These are phyloP conservation scores for Palythoa grandiflora DNA, from an alignment of 92 coral and sea anemone genomes.

Conservation along the genomic window DNA sequence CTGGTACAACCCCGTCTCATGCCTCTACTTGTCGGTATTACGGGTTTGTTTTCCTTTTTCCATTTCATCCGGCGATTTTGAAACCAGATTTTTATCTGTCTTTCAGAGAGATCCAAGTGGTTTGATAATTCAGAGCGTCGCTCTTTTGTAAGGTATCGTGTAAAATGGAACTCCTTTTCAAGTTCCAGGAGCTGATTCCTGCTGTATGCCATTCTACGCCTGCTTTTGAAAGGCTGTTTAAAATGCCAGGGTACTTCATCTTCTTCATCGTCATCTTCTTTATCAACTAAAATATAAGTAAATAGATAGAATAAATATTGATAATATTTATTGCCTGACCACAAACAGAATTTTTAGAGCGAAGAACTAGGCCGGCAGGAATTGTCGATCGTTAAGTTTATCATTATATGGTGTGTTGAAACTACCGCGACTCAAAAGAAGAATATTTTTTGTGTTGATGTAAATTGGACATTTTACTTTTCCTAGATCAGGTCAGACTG, in stretches of 20 bases:
- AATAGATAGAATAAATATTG: constrained; percentile 6
- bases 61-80: constrained; percentile 99
- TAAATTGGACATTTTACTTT: background rate
- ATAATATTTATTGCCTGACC: background rate
- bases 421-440: background rate
- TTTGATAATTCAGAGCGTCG: constrained; percentile 92
- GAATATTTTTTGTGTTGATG: background rate
- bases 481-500: background rate
- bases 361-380: background rate
- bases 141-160: constrained; percentile 95
- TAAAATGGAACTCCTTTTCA: constrained; percentile 98
- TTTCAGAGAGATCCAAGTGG: constrained; percentile 89
- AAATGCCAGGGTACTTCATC: constrained; percentile 84
- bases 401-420: background rate
- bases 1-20: constrained; percentile 95
- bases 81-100: constrained; percentile 99
- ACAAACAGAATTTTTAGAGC: background rate
- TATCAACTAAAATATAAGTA: constrained; percentile 23
- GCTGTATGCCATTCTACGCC: constrained; percentile 94
- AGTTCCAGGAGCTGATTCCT: constrained; percentile 93
- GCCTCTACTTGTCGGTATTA: constrained; percentile 97
- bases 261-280: constrained; percentile 44
- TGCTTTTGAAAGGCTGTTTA: constrained; percentile 97
- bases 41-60: constrained; percentile 99
- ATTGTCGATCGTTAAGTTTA: constrained; percentile 2